Evolutionary conservation across 30 jellyfish, hydroid and myxozoan species (phyloP).

Genomic region (Pelagia noctiluca): DNA sequence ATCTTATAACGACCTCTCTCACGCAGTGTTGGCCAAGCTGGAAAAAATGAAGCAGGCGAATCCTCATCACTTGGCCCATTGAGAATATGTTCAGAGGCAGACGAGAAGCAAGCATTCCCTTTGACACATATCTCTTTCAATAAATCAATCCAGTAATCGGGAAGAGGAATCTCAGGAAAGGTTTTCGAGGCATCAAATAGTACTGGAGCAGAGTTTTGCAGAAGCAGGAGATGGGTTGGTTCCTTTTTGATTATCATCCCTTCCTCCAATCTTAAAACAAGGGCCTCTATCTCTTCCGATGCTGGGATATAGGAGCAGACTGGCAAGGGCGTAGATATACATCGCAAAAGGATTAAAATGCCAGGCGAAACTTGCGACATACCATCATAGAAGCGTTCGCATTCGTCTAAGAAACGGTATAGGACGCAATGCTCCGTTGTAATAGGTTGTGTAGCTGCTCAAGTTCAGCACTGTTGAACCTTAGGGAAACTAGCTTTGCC

Average conservation of each 20-base stretch:
- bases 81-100: neutral
- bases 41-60: constrained; percentile 18
- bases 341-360: neutral
- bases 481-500: neutral
- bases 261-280: neutral
- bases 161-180: neutral
- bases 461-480: neutral
- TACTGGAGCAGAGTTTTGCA: neutral
- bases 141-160: neutral
- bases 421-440: no score
- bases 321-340: neutral
- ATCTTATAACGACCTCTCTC: constrained; percentile 1
- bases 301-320: neutral
- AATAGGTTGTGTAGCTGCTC: neutral
- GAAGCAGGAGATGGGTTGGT: neutral
- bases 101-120: neutral
- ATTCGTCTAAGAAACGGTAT: neutral
- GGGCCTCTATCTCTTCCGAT: neutral
- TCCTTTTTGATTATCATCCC: neutral
- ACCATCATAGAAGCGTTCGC: neutral
- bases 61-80: neutral
- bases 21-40: neutral
- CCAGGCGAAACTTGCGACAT: neutral
- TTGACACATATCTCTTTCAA: neutral
- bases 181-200: neutral